phyloP scores from a whole-genome alignment of 2,113 vertebrate genomes.

The Myotis lucifugus region DNA sequence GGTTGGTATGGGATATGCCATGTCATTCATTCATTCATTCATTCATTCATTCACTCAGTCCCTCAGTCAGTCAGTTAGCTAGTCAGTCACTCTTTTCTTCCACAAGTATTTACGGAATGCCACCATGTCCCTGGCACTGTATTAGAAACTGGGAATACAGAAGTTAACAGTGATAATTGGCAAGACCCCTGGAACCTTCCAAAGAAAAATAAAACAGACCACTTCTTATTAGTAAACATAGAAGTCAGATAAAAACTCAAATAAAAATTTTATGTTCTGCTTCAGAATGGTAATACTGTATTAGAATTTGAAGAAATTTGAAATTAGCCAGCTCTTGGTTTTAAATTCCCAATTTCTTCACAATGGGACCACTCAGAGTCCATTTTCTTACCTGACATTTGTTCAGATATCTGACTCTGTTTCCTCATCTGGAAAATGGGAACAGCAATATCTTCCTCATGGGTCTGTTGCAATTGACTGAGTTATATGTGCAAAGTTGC shows the following conservation, averaged over 20 bases:
- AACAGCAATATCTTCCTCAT: neutral
- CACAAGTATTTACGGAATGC: neutral
- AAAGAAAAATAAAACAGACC: neutral
- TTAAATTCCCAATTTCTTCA: neutral
- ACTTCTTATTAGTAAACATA: slow-evolving; percentile 40
- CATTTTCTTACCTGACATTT: neutral
- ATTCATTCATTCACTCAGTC: neutral
- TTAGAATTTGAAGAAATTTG: neutral
- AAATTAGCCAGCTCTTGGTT: neutral
- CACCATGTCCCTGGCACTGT: neutral
- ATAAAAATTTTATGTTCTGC: neutral
- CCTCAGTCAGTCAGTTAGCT: neutral
- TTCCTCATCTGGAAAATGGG: neutral
- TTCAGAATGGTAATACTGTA: slow-evolving; percentile 15
- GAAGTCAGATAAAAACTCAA: slow-evolving; percentile 43
- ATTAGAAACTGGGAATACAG: neutral
- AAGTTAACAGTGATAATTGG: slow-evolving; percentile 6
- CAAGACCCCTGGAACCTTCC: neutral
- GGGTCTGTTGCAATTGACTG: neutral
- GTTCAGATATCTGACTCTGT: neutral
- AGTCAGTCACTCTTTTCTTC: neutral
- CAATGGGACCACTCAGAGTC: neutral
- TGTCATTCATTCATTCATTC: neutral
- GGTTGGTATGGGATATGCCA: neutral
- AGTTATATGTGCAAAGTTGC: neutral